Conservation (phyloP, 2,797 vertebrate species). For the Toxotes lorentzi region DNA sequence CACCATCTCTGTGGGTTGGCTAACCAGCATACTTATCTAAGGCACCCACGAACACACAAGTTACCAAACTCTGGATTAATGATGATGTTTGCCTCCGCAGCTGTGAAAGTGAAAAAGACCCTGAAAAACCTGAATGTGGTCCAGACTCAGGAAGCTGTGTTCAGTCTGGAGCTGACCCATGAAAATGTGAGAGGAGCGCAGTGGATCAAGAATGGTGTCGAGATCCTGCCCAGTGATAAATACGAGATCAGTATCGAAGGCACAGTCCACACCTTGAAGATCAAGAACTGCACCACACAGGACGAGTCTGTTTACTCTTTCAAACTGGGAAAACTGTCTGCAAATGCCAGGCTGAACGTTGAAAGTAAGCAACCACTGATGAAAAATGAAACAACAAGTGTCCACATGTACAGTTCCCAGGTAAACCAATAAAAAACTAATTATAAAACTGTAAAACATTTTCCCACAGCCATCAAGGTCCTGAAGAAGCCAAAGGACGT, state of each 20-base stretch:
- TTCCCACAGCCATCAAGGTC: conserved; percentile 92
- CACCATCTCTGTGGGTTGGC: neutral
- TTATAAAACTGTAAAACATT: neutral
- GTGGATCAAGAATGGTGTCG: conserved; percentile 97
- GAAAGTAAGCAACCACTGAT: conserved; percentile 92
- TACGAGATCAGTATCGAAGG: conserved; percentile 91
- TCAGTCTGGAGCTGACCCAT: conserved; percentile 94
- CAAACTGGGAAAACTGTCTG: conserved; percentile 95
- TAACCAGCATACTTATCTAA: neutral
- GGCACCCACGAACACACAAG: neutral
- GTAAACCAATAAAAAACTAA: neutral
- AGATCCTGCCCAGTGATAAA: conserved; percentile 90
- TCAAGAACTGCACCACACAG: conserved; percentile 89
- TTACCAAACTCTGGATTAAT: neutral
- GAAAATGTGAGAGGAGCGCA: conserved; percentile 92
- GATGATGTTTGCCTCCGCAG: conserved; percentile 71
- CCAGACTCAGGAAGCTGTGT: conserved; percentile 94
- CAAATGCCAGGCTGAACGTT: conserved; percentile 95
- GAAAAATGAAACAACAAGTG: too few relatives aligned
- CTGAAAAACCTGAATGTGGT: conserved; percentile 95
- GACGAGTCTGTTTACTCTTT: conserved; percentile 98
- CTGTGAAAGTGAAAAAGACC: conserved; percentile 98
- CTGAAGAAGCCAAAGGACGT: conserved; percentile 98
- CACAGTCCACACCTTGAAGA: conserved; percentile 88
- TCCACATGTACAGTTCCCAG: neutral